These are phyloP conservation scores for Aythya fuligula DNA, from an alignment of 2,797 vertebrate genomes.

Conservation along the genomic window DNA sequence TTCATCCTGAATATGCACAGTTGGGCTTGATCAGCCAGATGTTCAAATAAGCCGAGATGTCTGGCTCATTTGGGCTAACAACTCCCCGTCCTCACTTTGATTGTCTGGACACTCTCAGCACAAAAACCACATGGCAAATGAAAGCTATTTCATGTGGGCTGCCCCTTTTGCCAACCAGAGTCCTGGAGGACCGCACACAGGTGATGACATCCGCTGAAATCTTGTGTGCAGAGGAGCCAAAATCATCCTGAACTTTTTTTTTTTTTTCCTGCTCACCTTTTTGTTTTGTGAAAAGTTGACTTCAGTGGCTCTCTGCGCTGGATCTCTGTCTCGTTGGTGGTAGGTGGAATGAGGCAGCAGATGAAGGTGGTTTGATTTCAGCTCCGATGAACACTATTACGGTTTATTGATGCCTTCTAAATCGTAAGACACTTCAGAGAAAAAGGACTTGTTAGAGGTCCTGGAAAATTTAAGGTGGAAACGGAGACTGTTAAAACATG, in stretches of 20 bases:
- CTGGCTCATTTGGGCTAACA: constrained; percentile 66
- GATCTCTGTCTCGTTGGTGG: not conserved
- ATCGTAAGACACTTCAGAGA: not conserved
- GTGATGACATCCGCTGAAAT: constrained; percentile 45
- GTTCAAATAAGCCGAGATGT: constrained; percentile 61
- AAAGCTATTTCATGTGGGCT: constrained; percentile 21
- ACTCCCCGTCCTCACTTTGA: constrained; percentile 49
- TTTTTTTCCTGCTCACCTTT: not conserved
- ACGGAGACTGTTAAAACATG: not conserved
- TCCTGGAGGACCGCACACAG: constrained; percentile 1
- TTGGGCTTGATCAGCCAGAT: constrained; percentile 67
- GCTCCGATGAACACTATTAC: not conserved
- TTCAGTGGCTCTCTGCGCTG: not conserved
- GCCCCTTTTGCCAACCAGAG: not conserved
- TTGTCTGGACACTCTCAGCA: constrained; percentile 44
- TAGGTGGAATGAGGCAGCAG: not conserved
- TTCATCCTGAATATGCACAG: not conserved
- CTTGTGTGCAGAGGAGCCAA: not conserved
- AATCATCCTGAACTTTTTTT: not conserved
- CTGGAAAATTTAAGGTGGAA: not conserved
- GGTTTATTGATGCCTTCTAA: not conserved
- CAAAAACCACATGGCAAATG: constrained; percentile 44
- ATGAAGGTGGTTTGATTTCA: not conserved
- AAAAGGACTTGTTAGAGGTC: not conserved
- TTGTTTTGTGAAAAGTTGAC: not conserved